phyloP scores from a whole-genome alignment of 1,140 invertebrate genomes.

The Micrasema minimum region DNA sequence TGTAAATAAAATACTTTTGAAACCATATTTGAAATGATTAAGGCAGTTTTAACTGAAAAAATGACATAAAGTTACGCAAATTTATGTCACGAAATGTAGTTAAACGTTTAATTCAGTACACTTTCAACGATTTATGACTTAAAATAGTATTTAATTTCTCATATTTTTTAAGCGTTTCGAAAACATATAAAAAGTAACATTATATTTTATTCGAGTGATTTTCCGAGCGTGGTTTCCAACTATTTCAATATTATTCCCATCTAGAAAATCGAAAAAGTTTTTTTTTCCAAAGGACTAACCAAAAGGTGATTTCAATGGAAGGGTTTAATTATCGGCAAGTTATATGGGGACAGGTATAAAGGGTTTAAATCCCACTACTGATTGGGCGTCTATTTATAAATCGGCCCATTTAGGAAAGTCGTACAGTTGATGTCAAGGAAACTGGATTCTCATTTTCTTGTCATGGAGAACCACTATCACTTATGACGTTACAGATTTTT shows the following conservation, averaged over 20 bases:
- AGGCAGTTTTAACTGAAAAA: too few species aligned
- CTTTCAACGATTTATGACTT: too few species aligned
- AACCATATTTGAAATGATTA: too few species aligned
- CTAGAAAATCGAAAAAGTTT: background rate
- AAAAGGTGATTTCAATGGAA: background rate
- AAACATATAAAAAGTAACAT: too few species aligned
- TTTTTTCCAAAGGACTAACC: background rate
- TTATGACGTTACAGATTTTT: background rate
- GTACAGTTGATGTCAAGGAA: slow-evolving; percentile 8
- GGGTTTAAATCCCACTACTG: slow-evolving; percentile 7
- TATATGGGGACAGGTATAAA: slow-evolving; percentile 8
- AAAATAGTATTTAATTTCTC: too few species aligned
- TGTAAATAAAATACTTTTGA: too few species aligned
- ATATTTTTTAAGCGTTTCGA: too few species aligned
- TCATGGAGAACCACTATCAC: slow-evolving; percentile 10
- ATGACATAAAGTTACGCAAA: too few species aligned
- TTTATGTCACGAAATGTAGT: too few species aligned
- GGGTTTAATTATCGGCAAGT: background rate
- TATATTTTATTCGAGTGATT: too few species aligned
- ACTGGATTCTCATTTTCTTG: slow-evolving; percentile 30
- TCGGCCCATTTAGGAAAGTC: slow-evolving; percentile 9
- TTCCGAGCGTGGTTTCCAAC: background rate
- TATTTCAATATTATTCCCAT: slow-evolving; percentile 6
- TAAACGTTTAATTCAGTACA: too few species aligned
- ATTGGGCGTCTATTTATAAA: slow-evolving; percentile 10